Base-by-base conservation (phyloP, 2,888 invertebrate genomes). In the Antheraea assamensis region DNA sequence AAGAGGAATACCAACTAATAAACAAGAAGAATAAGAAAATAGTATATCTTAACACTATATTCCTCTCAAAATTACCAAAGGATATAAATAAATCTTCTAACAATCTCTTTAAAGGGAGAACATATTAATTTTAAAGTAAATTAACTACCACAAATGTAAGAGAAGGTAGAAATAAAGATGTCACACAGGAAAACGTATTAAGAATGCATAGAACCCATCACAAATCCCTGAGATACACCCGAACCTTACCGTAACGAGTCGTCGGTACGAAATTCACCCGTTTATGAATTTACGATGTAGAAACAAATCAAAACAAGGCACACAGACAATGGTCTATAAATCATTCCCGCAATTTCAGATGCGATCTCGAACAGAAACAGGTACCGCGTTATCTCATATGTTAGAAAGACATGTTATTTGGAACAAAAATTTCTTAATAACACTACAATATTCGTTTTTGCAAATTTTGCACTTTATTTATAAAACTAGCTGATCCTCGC, bases 261-360 rank as follows among this genome's bases (percentile, higher is more conserved):
- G 47, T 61, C 71, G 35, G 75, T 72, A 74, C 77, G 75, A 77
- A 77, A 77, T 76, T 78, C 74, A 73, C 75, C 78, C 78, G 76
- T 78, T 78, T 77, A 78, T 76, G 77, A 77, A 87, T 87, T 87
- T 88, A 88, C 83, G 87, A 84, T 83, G 82, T 80, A 82, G 85
- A 89, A 89, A 91, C 89, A 90, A 90, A 90, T 91, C 90, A 90
- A 90, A 90, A 89, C 85, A 87, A 81, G 82, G 84, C 83, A 83
- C 66, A 61, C 86, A 88, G 89, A 90, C 90, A 90, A 88, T 86
- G 85, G 85, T 80, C 86, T 80, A 90, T 91, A 92, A 91, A 91
- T 91, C 91, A 90, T 83, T 77, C 80, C 77, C 81, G 88, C 90
- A 91, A 90, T 91, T 91, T 89, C 87, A 90, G 90, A 91, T 91